phyloP scores from a whole-genome alignment of 2,888 invertebrate species.

The Drosophila kambysellisi region DNA sequence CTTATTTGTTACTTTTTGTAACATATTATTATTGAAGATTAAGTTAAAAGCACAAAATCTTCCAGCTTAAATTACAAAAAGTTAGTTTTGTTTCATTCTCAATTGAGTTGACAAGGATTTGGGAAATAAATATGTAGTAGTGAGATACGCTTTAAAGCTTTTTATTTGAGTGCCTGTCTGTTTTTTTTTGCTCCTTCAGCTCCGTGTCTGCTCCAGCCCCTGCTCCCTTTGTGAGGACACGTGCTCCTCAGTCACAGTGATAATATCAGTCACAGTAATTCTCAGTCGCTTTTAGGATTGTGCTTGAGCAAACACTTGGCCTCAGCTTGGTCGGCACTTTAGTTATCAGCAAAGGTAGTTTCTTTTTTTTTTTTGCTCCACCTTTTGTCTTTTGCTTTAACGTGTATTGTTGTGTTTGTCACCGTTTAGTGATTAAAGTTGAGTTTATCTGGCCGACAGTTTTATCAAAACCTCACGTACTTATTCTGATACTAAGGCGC shows the following conservation, averaged over 20 bases:
- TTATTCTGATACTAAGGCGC: slow-evolving; percentile 43
- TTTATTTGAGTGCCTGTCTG: too few species aligned
- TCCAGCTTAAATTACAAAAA: background rate
- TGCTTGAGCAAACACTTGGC: slow-evolving; percentile 29
- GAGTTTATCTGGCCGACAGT: slow-evolving; percentile 34
- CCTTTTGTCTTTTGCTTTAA: slow-evolving; percentile 17
- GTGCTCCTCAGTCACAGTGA: slow-evolving; percentile 14
- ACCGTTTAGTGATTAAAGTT: slow-evolving; percentile 31
- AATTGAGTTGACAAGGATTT: background rate
- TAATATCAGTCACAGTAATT: background rate
- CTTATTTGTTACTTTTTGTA: background rate
- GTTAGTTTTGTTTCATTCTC: background rate
- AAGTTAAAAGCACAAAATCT: background rate
- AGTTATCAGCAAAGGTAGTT: slow-evolving; percentile 28
- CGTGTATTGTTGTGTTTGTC: slow-evolving; percentile 19
- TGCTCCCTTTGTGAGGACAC: slow-evolving; percentile 1
- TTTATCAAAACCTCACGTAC: slow-evolving; percentile 59
- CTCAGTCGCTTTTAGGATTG: background rate
- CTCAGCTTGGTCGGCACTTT: slow-evolving; percentile 14
- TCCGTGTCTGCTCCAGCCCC: background rate
- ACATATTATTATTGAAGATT: background rate
- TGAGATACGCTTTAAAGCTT: background rate
- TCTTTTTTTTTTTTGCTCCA: background rate
- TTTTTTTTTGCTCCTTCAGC: background rate
- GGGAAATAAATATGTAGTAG: background rate